Conservation (phyloP, 2,797 vertebrate genomes). For the Galago senegalensis region DNA sequence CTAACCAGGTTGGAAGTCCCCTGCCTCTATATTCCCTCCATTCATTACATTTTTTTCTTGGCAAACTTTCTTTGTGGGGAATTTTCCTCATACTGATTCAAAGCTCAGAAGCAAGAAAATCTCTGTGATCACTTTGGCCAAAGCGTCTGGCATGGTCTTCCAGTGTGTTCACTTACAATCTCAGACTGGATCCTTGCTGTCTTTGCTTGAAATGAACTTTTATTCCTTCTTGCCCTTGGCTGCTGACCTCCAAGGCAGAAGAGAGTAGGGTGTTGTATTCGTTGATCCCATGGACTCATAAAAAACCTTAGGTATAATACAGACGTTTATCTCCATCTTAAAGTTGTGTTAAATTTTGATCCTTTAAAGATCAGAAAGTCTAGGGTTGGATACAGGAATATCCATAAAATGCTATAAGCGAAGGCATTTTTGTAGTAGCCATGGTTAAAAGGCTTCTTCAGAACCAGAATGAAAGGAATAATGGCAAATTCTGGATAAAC, state of each 20-base stretch:
- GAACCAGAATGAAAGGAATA: background rate
- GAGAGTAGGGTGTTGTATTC: background rate
- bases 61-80: background rate
- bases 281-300: background rate
- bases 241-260: background rate
- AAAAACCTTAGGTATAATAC: background rate
- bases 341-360: background rate
- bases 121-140: background rate
- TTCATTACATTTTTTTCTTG: background rate
- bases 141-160: background rate
- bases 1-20: background rate
- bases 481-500: background rate
- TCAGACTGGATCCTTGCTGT: background rate
- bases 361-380: background rate
- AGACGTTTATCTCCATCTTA: background rate
- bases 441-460: background rate
- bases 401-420: background rate
- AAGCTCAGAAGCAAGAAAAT: background rate
- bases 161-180: background rate
- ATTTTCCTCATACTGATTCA: background rate
- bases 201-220: background rate
- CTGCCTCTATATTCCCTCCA: background rate
- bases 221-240: background rate
- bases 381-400: background rate
- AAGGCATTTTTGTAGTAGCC: background rate